Evolutionary conservation across 2,113 vertebrate species (phyloP), one percentile per base, ranked within the genome.

Genomic region (Tupaia tana): DNA sequence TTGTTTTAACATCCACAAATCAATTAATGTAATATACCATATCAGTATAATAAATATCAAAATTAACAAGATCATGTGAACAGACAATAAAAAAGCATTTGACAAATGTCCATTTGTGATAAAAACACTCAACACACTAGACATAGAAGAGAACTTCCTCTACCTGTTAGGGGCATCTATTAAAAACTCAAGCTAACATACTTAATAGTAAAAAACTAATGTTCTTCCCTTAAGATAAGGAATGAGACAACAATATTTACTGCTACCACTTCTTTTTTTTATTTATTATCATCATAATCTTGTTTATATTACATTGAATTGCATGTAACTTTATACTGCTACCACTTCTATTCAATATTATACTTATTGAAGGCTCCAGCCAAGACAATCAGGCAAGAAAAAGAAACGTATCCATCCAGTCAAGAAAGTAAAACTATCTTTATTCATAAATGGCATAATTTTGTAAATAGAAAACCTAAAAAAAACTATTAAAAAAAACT

Each of bases 41-140:
- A 52, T n/a, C 61, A 92, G 83, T 6, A 82, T 7, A 91, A 74
- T 10, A 74, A 95, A 85, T 25, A 86, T 64, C 24, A 70, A 89
- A 94, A 93, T 81, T 31, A 86, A 75, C 4, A 10, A 71, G 27
- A 95, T 86, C 15, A 92, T 90, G 59, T 90, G 52, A 82, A 87
- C 2, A 86, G 52, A 86, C 54, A 14, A 66, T 64, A 58, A 95
- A 91, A 95, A 87, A 59, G 34, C 22, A 93, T 59, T 83, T 43
- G 58, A 86, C 52, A 86, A 82, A 95, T 59, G 66, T 19, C 54
- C 25, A 67, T 90, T 87, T 18, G 82, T 73, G 24, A 78, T 90
- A 71, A 67, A 96, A 90, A 85, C 25, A 71, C 22, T 86, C 24
- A 34, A 27, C 22, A 74, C 88, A 89, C 59, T 43, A 58, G 73